Conservation (phyloP, 2,797 vertebrate species). For the Xiphophorus birchmanni region DNA sequence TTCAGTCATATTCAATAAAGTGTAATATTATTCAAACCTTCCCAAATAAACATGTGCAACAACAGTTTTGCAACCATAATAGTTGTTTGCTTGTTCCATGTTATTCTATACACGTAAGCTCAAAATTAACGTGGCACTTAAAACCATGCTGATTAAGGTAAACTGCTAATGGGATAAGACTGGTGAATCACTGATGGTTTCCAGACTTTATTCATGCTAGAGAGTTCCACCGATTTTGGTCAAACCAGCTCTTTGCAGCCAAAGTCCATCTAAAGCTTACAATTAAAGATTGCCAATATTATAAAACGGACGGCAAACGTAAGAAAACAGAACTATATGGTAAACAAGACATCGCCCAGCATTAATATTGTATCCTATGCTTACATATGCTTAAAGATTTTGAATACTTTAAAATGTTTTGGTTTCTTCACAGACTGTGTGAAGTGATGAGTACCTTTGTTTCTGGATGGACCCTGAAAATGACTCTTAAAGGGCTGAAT, state of each 20-base stretch:
- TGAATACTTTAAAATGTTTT: not conserved
- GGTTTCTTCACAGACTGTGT: not conserved
- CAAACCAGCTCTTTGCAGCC: not conserved
- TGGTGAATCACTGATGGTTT: not conserved
- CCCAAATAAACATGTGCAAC: not conserved
- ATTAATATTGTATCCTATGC: not conserved
- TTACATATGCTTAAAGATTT: not conserved
- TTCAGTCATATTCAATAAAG: not conserved
- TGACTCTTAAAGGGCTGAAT: not conserved
- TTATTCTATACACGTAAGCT: not conserved
- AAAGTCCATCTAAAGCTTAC: not conserved
- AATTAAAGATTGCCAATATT: not conserved
- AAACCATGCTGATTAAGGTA: not conserved
- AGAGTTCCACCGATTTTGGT: not conserved
- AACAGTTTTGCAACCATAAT: not conserved
- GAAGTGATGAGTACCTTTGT: not conserved
- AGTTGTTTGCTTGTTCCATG: not conserved
- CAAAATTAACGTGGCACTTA: not conserved
- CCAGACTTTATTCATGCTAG: not conserved
- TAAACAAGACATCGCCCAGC: not conserved
- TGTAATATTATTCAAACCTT: not conserved
- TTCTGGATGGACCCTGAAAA: not conserved
- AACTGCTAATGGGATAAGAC: not conserved
- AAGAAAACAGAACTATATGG: not conserved
- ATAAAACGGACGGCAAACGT: constrained; percentile 4